Percentiles rank a stretch among this genome's conserved stretches.
Evolutionary conservation across 2,797 vertebrate genomes (phyloP).

Genomic region (Amblyraja radiata): DNA sequence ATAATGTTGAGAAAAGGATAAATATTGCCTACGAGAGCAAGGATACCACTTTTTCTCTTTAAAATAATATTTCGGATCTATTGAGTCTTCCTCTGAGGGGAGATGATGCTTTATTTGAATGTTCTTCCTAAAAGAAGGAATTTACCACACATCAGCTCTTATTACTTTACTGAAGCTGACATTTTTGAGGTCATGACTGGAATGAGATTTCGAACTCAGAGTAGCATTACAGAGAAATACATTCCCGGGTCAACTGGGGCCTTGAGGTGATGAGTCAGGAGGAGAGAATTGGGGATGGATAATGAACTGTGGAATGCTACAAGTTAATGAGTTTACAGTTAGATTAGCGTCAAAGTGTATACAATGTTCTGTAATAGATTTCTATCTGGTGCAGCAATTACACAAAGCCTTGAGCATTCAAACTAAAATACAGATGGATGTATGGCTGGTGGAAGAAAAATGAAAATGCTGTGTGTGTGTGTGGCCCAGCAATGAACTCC

Average conservation of each 20-base stretch:
- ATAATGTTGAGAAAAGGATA: no score
- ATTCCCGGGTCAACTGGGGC: background rate
- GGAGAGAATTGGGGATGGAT: background rate
- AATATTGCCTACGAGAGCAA: no score
- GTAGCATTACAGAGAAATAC: background rate
- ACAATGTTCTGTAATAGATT: background rate
- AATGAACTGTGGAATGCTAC: background rate
- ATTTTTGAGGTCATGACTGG: no score
- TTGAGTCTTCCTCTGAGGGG: no score
- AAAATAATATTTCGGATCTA: no score
- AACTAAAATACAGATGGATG: background rate
- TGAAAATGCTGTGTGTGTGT: background rate
- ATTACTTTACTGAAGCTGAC: no score
- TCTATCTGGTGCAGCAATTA: background rate
- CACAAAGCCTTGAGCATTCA: background rate
- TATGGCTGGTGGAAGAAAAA: background rate
- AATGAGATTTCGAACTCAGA: no score
- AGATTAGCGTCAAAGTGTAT: background rate
- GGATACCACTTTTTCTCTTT: no score
- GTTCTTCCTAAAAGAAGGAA: no score
- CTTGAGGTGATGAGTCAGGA: background rate
- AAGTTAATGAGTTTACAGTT: background rate
- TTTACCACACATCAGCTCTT: no score
- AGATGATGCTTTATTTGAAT: no score
- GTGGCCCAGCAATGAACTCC: background rate